Percentiles rank a stretch among this genome's conserved stretches.
These are phyloP conservation scores for Lycophotia porphyrea DNA, from an alignment of 2,888 invertebrate genomes.

Conservation along the genomic window DNA sequence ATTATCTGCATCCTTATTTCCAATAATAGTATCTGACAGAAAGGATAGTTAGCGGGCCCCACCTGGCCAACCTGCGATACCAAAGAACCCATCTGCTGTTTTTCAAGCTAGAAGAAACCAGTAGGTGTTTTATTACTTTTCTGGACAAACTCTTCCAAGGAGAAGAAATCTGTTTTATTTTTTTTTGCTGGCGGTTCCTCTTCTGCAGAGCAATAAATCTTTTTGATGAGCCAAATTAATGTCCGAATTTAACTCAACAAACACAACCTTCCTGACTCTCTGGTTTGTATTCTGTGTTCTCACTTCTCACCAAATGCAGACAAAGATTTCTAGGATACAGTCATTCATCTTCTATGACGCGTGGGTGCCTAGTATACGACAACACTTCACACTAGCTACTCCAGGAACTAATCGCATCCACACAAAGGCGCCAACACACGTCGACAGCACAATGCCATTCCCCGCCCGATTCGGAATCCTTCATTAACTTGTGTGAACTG, in stretches of 20 bases:
- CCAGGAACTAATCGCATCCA: slow-evolving; percentile 43
- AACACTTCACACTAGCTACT: background rate
- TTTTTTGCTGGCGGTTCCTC: background rate
- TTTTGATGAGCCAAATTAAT: background rate
- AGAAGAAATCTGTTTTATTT: background rate
- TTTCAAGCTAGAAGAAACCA: background rate
- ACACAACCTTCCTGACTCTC: background rate
- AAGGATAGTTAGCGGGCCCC: background rate
- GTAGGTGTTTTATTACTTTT: background rate
- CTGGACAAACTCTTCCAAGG: background rate
- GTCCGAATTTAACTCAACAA: background rate
- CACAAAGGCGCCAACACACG: slow-evolving; percentile 41
- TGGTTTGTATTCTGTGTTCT: background rate
- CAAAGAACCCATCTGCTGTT: background rate
- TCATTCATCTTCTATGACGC: background rate
- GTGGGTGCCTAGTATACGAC: background rate
- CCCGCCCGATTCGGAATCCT: slow-evolving; percentile 55
- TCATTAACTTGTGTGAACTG: slow-evolving; percentile 58
- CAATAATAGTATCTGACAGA: background rate
- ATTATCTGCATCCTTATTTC: background rate
- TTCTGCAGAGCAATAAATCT: background rate
- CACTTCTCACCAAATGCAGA: background rate
- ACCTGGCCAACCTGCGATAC: background rate
- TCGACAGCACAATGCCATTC: slow-evolving; percentile 36
- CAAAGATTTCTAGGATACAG: background rate